Evolutionary conservation across 1,140 invertebrate genomes (phyloP), one percentile per base, ranked within the genome.

Genomic region (Heliconius himera): DNA sequence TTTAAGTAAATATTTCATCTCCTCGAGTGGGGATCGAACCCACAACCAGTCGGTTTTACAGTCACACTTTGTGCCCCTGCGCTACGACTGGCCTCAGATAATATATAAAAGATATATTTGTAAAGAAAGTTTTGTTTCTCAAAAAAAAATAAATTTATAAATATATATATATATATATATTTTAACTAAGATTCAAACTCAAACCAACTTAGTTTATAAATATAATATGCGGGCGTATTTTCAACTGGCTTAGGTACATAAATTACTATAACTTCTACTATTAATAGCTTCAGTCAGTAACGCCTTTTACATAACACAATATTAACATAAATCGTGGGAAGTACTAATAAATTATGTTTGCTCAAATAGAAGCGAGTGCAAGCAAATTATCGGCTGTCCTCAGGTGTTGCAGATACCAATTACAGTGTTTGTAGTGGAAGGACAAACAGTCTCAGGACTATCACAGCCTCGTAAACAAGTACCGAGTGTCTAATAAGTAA

Each of bases 331-430:
- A 66, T 66, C 60, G 9, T 29, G 60, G 60, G 11, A 29, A 26
- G 11, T 66, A 16, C 60, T 66, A 66, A 73, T 46, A 70, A 74
- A 49, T 70, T 36, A 74, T 74, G 60, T 79, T 79, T 79, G 38
- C 72, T 66, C 72, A 56, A 22, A 22, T 54, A 76, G 74, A 49
- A 70, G 74, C 74, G 60, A 74, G 41, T 70, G 72, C 29, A 70
- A 51, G 41, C 78, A 79, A 74, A 79, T 79, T 79, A 79, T 74
- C 73, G 73, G 54, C 72, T 26, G 70, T 79, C 41, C 78, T 79
- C 78, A 79, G 78, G 78, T 79, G 78, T 79, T 79, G 77, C 18
- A 29, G 74, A 60, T 60, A 51, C 74, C 60, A 76, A 76, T 76
- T 76, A 76, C 41, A 16, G 26, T 33, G 74, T 76, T 76, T 70